Evolutionary conservation across 2,113 vertebrate genomes (phyloP).

Genomic region (Prietella phreatophila): DNA sequence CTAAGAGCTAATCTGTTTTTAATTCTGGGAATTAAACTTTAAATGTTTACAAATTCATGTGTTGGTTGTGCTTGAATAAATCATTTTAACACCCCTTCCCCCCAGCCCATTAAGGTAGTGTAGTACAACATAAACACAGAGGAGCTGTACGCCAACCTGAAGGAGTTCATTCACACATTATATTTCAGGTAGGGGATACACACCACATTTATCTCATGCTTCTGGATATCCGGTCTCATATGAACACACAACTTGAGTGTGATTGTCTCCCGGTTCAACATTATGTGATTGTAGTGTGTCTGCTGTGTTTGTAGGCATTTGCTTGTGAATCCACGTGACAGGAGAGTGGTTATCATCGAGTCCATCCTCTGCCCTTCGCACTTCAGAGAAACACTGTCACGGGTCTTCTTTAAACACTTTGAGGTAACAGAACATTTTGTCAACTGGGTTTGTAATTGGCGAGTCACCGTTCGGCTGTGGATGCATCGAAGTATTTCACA

Average conservation of each 20-base stretch:
- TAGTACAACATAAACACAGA: conserved; percentile 98
- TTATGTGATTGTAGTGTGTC: not conserved
- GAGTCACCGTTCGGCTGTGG: not conserved
- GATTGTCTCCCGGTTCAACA: not conserved
- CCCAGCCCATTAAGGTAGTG: conserved; percentile 87
- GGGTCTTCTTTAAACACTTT: conserved; percentile 97
- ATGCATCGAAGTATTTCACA: not conserved
- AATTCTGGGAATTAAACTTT: not conserved
- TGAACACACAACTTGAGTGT: not conserved
- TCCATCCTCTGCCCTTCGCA: conserved; percentile 94
- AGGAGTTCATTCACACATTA: conserved; percentile 95
- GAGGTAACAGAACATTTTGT: conserved; percentile 73
- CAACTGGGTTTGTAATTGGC: not conserved
- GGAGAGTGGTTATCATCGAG: conserved; percentile 93
- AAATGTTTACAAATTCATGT: not conserved
- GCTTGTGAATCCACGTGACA: conserved; percentile 94
- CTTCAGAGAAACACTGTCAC: conserved; percentile 94
- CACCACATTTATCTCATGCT: not conserved
- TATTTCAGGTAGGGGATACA: conserved; percentile 86
- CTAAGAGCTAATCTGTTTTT: not conserved
- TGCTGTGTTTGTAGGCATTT: conserved; percentile 77
- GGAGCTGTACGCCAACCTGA: conserved; percentile 92
- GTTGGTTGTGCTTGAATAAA: not conserved
- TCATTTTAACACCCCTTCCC: not conserved
- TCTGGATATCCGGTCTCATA: not conserved